Evolutionary conservation across 2,888 invertebrate species (phyloP), one percentile per base, ranked within the genome.

Genomic region (Sinhomidia bicolor): DNA sequence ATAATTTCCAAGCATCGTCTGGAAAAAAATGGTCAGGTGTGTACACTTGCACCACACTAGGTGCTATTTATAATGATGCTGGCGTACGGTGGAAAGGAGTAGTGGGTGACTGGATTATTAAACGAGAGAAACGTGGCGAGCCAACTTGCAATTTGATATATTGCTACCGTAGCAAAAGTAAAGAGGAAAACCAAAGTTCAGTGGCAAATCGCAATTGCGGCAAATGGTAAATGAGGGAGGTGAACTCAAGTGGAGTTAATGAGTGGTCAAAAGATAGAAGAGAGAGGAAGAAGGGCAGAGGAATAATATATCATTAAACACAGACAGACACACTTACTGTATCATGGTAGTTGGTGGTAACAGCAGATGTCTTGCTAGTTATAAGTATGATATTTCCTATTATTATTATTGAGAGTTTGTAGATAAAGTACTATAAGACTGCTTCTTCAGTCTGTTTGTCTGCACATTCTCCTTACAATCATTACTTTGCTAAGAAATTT

Each of bases 211-310:
- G 51, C 51, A 85, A 68, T 85, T 85, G 76, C 32, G 65, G 85
- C 1, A n/a, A 17, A 71, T 57, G 32, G 54, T 54, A 54, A 57
- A 84, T 84, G n/a, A n/a, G 47, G 76, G 62, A 78, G 65, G 85
- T 65, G 85, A 85, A 85, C 65, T 85, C 78, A 78, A 85, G 85
- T 85, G 85, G 85, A 85, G 78, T 65, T 78, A 85, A 85, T 85
- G 76, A 78, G 85, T 78, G 78, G 85, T 78, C 78, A 78, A 78
- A 54, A 6, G 10, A 32, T 54, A 54, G 76, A 60, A 78, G 14
- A 9, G 23, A 41, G 41, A 41, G n/a, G 44, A 51, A 68, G 71
- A 54, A 14, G 7, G 5, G 68, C 36, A 60, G 54, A 60, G 57
- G 36, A 47, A 44, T 71, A 71, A 71, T 71, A 71, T 71, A 71